Evolutionary conservation across 2,797 vertebrate genomes (phyloP), one percentile per base, ranked within the genome.

Genomic region (Anabas testudineus): DNA sequence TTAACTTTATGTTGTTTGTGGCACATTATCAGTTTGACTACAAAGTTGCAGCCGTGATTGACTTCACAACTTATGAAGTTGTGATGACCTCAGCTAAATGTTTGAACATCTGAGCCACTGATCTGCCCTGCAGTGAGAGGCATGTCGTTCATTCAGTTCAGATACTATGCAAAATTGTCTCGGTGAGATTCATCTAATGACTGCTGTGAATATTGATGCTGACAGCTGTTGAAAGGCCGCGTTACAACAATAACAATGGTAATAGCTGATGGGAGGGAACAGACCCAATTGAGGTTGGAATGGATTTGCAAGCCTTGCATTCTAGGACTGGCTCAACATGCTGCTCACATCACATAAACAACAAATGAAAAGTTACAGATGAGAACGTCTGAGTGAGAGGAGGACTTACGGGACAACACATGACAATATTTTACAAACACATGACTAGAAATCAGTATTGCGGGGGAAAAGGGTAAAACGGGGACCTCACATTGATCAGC

Each of bases 221-320:
- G 81, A 87, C 82, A 84, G 71, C 80, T 74, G 76, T 41, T 71
- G 56, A 61, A 83, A 73, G 66, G 73, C 72, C 52, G 55, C 43
- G 62, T 59, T 65, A 63, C 62, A 80, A 69, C 65, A 80, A 84
- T 65, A 84, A 76, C 67, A 78, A 58, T 34, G 59, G 71, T 59
- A 54, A 79, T 67, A 67, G 67, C 59, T 81, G 52, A 81, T 65
- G 3, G 59, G 32, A 63, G 46, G 34, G 46, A 57, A 80, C 78
- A 67, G 30, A 39, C 45, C 64, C 66, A 58, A 67, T 63, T 57
- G 62, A 67, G 66, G 36, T 70, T 57, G 28, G 74, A 80, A 83
- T 81, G 52, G 47, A 57, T 52, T 64, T 59, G 26, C 6, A 60
- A 53, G 26, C 51, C 64, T 69, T 2, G 19, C 12, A 42, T 46